Evolutionary conservation across 2,888 invertebrate genomes (phyloP).

Genomic region (Dryocosmus kuriphilus): DNA sequence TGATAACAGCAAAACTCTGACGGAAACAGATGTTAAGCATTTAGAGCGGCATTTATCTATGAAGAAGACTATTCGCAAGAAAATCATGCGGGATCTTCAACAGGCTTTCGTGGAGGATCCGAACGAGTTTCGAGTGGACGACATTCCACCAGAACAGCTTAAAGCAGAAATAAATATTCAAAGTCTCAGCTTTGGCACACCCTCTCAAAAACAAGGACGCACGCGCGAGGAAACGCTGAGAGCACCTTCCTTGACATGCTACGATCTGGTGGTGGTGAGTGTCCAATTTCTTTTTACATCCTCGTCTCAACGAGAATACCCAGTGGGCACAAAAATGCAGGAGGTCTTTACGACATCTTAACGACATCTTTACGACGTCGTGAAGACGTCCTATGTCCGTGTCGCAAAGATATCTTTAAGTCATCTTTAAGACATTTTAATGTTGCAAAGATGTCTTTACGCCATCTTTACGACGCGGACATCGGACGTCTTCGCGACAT

Average conservation of each 20-base stretch:
- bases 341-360: too few relatives aligned
- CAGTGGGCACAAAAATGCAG: too few relatives aligned
- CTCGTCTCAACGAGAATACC: too few relatives aligned
- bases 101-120: slow-evolving; percentile 87
- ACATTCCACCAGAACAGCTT: slow-evolving; percentile 84
- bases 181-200: slow-evolving; percentile 82
- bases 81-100: slow-evolving; percentile 90
- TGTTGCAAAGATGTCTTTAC: too few relatives aligned
- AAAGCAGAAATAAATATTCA: slow-evolving; percentile 84
- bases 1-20: slow-evolving; percentile 82
- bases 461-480: too few relatives aligned
- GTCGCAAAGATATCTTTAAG: too few relatives aligned
- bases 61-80: slow-evolving; percentile 92
- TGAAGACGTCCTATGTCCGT: too few relatives aligned
- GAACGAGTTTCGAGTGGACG: slow-evolving; percentile 85
- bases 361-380: too few relatives aligned
- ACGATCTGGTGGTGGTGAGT: slow-evolving; percentile 79
- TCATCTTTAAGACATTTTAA: too few relatives aligned
- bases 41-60: slow-evolving; percentile 90
- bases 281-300: neutral
- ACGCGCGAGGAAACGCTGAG: slow-evolving; percentile 78
- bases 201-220: slow-evolving; percentile 78
- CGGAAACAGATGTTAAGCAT: slow-evolving; percentile 85
- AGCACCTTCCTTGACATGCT: slow-evolving; percentile 85
- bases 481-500: too few relatives aligned